These are phyloP conservation scores for Gibbula magus DNA, from an alignment of 2,888 invertebrate genomes.

Conservation along the genomic window DNA sequence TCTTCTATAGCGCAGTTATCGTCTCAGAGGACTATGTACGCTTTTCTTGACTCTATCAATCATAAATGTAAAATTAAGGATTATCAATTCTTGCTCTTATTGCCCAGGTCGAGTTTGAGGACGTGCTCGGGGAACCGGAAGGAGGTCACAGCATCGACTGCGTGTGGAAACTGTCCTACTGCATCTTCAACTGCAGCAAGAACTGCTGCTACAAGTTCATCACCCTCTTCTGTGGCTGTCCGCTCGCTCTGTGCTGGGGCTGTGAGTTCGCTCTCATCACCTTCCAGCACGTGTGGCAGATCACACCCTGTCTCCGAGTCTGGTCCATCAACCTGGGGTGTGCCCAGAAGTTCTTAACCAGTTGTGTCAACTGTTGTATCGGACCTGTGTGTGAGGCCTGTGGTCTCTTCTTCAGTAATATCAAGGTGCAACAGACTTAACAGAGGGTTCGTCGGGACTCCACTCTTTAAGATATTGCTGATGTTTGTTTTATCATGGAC, in stretches of 20 bases:
- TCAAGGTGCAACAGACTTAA: constrained; percentile 53
- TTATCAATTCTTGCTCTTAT: no score
- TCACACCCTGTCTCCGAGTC: constrained; percentile 81
- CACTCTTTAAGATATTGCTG: no score
- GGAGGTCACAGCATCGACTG: constrained; percentile 78
- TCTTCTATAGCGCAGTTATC: no score
- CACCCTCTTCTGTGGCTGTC: constrained; percentile 82
- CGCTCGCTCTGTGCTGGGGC: constrained; percentile 80
- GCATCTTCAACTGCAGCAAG: constrained; percentile 81
- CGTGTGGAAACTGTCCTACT: constrained; percentile 82
- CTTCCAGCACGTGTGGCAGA: constrained; percentile 83
- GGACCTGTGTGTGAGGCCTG: constrained; percentile 81
- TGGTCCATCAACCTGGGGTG: constrained; percentile 79
- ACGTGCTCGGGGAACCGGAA: constrained; percentile 66
- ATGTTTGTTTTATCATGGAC: no score
- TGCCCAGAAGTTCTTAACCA: constrained; percentile 74
- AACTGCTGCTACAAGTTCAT: constrained; percentile 83
- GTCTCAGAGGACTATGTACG: no score
- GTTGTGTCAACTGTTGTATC: constrained; percentile 76
- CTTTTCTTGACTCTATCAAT: no score
- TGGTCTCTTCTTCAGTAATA: constrained; percentile 60
- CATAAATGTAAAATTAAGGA: no score
- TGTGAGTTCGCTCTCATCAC: constrained; percentile 78
- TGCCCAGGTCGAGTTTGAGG: constrained; percentile 53
- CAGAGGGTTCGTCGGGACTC: no score